phyloP scores from a whole-genome alignment of 1,140 invertebrate genomes.

The Helicorthomorpha holstii region DNA sequence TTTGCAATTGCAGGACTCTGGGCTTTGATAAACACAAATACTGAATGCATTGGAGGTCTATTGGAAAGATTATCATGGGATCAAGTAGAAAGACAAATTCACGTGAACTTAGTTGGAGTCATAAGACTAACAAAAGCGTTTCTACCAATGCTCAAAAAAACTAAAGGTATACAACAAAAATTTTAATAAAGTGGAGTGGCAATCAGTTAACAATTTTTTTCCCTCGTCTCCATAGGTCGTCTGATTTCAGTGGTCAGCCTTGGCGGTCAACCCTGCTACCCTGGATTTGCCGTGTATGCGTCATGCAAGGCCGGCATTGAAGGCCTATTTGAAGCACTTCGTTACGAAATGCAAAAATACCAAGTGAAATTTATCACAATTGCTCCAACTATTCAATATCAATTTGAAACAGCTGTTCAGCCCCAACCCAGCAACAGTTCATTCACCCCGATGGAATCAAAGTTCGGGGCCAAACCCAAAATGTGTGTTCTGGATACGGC shows the following conservation, averaged over 20 bases:
- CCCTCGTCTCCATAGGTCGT: conserved; percentile 16
- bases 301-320: conserved; percentile 59
- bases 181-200: background rate
- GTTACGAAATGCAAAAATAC: background rate
- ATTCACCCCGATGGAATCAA: background rate
- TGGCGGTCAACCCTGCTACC: conserved; percentile 45
- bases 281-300: conserved; percentile 51
- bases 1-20: conserved; percentile 20
- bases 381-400: background rate
- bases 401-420: background rate
- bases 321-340: conserved; percentile 48
- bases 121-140: conserved; percentile 40
- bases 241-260: conserved; percentile 22
- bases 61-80: conserved; percentile 68
- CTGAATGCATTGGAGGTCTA: conserved; percentile 68
- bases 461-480: background rate
- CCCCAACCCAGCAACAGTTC: background rate
- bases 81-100: conserved; percentile 49
- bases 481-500: background rate
- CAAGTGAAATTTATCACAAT: background rate
- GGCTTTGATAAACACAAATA: conserved; percentile 30
- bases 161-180: conserved; percentile 44
- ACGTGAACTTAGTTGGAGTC: conserved; percentile 52
- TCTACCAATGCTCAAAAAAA: conserved; percentile 53
- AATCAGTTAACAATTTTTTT: background rate